phyloP scores from a whole-genome alignment of 2,113 vertebrate species.

The Scomber colias region DNA sequence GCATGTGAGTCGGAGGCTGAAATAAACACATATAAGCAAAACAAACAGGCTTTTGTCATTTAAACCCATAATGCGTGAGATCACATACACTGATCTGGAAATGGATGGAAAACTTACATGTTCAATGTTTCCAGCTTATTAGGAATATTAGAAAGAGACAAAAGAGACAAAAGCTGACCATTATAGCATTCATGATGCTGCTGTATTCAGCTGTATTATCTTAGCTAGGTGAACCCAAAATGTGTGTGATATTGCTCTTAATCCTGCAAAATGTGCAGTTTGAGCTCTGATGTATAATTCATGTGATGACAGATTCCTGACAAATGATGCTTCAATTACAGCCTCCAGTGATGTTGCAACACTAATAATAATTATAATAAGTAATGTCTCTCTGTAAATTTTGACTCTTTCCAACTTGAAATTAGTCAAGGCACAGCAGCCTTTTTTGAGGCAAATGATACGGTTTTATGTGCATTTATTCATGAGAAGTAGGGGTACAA shows the following conservation, averaged over 20 bases:
- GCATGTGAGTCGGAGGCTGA: slow-evolving; percentile 49
- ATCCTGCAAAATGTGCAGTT: too few relatives aligned
- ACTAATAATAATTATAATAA: slow-evolving; percentile 2
- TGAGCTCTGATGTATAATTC: background rate
- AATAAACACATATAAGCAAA: background rate
- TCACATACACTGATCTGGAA: background rate
- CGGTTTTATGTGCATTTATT: background rate
- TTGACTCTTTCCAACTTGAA: background rate
- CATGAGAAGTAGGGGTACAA: background rate
- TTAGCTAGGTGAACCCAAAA: too few relatives aligned
- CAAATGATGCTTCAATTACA: slow-evolving; percentile 21
- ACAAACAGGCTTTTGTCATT: background rate
- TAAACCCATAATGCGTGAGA: background rate
- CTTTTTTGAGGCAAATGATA: background rate
- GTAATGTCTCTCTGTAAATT: background rate
- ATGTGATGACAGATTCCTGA: slow-evolving; percentile 21
- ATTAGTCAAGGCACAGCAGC: background rate
- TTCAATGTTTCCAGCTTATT: too few relatives aligned
- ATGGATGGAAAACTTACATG: background rate
- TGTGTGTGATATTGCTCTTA: too few relatives aligned
- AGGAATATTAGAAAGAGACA: too few relatives aligned
- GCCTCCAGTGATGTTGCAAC: background rate
- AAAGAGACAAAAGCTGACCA: too few relatives aligned
- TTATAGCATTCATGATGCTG: too few relatives aligned
- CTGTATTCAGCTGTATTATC: too few relatives aligned